These are phyloP conservation scores for Ataeniobius toweri DNA, from an alignment of 2,797 vertebrate species.

Conservation along the genomic window DNA sequence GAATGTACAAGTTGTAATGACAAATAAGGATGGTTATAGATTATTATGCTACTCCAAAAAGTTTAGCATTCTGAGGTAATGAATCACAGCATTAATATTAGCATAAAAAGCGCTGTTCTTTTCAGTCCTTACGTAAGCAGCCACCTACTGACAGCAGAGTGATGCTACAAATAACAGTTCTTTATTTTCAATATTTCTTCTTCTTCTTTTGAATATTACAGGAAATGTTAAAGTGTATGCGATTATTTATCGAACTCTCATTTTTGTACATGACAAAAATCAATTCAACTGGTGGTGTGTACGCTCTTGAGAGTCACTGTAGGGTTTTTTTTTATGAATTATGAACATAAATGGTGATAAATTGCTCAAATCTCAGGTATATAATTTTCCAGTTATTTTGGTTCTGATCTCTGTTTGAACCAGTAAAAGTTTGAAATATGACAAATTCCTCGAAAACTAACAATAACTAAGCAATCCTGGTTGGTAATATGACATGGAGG, in stretches of 20 bases:
- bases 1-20: no score
- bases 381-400: background rate
- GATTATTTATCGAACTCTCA: background rate
- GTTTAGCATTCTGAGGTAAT: conserved; percentile 29
- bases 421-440: background rate
- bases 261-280: background rate
- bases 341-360: background rate
- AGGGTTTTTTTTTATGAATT: background rate
- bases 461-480: background rate
- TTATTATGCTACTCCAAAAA: background rate
- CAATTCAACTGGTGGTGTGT: background rate
- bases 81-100: conserved; percentile 2
- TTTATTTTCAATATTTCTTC: background rate
- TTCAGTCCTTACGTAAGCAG: conserved; percentile 42
- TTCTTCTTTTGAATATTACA: background rate
- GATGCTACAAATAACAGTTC: background rate
- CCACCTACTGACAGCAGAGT: conserved; percentile 31
- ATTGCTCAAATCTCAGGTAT: no score
- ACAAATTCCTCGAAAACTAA: background rate
- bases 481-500: background rate
- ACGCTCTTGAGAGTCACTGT: background rate
- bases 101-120: conserved; percentile 32
- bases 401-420: background rate
- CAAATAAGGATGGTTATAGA: no score
- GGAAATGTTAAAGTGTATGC: background rate